phyloP scores from a whole-genome alignment of 1,140 invertebrate genomes.

The Eupeodes corollae region DNA sequence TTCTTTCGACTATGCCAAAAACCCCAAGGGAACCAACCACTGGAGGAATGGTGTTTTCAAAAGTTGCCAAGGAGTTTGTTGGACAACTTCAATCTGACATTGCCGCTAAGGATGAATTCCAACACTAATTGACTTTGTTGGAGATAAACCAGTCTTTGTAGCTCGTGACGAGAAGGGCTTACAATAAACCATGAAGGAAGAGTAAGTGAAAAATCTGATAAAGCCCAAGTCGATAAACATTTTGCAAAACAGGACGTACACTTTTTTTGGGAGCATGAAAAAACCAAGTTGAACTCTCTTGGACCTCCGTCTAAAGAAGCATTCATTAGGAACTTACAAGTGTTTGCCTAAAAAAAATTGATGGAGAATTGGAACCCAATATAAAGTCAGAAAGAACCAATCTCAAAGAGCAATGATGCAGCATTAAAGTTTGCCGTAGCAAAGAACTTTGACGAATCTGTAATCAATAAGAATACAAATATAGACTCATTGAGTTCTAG shows the following conservation, averaged over 20 bases:
- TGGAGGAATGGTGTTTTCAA: constrained; percentile 96
- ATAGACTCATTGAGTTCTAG: constrained; percentile 95
- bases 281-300: too few relatives aligned
- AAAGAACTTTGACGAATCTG: constrained; percentile 94
- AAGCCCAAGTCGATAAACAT: too few relatives aligned
- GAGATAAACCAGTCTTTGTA: constrained; percentile 81
- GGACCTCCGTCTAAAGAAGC: too few relatives aligned
- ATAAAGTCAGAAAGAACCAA: constrained; percentile 90
- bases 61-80: constrained; percentile 77
- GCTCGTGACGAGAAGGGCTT: constrained; percentile 70
- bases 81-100: constrained; percentile 77
- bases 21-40: constrained; percentile 97
- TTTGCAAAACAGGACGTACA: too few relatives aligned
- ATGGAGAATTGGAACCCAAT: constrained; percentile 78
- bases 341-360: constrained; percentile 81
- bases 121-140: constrained; percentile 81
- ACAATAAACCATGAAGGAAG: constrained; percentile 83
- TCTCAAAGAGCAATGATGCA: constrained; percentile 76
- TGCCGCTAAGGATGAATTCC: constrained; percentile 85
- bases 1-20: constrained; percentile 92
- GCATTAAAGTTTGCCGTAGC: constrained; percentile 87
- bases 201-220: too few relatives aligned
- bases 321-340: constrained; percentile 74
- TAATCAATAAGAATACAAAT: constrained; percentile 82
- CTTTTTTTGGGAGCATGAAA: too few relatives aligned